Base-by-base conservation (phyloP, 2,888 invertebrate genomes). In the Pollenia labialis region DNA sequence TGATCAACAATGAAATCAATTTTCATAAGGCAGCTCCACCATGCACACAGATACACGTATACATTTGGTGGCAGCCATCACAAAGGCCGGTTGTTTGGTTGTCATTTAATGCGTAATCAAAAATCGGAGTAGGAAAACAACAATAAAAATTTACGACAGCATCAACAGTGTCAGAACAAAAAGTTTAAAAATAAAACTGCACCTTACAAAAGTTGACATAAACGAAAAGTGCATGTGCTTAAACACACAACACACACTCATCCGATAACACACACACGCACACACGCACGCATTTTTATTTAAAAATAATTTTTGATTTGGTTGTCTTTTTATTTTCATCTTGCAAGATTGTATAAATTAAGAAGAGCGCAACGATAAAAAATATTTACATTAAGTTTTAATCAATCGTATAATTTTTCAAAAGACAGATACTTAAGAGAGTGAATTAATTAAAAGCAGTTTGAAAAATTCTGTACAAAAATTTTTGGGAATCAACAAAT, bases 51-150 rank as follows among this genome's bases (percentile, higher is more conserved):
- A 66, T 40, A 72, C 50, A 54, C 4, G 10, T 14, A 14, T 18
- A 46, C 40, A 18, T n/a, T 18, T 18, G 48, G 32, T 32, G 32
- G 32, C 32, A 32, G 6, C 32, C 4, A 32, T 32, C 32, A 32
- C 32, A 32, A 32, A 32, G 66, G 64, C 79, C 62, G 83, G 46
- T 58, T 50, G 71, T 23, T 66, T 62, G 44, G 9, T 32, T 6
- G 32, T 50, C 12, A 18, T 48, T 66, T 44, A 68, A 60, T 84
- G 72, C 76, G 16, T 84, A 77, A 77, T 81, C 52, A 81, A 72
- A 82, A 81, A 52, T 74, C 74, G 16, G 50, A 72, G 66, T 50
- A 68, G 60, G 75, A 66, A 83, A 71, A 81, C 71, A 74, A 60
- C 66, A 84, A 52, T 18, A 52, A n/a, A 11, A 69, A 11, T 50